Percentiles rank a stretch among this genome's conserved stretches.
phyloP scores from a whole-genome alignment of 1,140 invertebrate species.

The Macrobrachium rosenbergii region DNA sequence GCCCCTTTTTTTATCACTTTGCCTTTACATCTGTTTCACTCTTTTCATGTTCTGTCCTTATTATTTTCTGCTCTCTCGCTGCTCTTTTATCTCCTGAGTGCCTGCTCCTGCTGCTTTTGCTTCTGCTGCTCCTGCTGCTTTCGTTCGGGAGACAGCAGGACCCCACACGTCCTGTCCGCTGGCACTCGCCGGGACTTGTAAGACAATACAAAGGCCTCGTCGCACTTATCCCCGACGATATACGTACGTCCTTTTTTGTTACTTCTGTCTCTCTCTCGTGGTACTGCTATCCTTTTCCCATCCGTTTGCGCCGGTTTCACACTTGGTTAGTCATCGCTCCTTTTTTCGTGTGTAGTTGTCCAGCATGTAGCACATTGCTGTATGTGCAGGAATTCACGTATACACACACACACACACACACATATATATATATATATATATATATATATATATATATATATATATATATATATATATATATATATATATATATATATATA shows the following conservation, averaged over 20 bases:
- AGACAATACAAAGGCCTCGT: no score
- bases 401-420: not conserved
- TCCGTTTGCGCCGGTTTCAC: not conserved
- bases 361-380: not conserved
- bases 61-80: not conserved
- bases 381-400: no score
- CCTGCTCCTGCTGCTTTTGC: not conserved
- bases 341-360: not conserved
- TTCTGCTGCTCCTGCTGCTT: not conserved
- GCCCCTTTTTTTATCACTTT: slow-evolving; percentile 2
- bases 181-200: no score
- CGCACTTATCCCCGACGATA: no score
- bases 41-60: not conserved
- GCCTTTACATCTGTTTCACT: not conserved
- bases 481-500: not conserved
- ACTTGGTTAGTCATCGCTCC: not conserved
- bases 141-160: not conserved
- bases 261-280: not conserved
- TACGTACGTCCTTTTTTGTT: not conserved
- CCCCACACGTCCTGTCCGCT: no score
- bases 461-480: slow-evolving; percentile 7
- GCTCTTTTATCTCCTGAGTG: slow-evolving; percentile 6
- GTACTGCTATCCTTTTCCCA: not conserved
- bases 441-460: not conserved
- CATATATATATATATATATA: no score